Percentiles rank a stretch among this genome's conserved stretches.
Evolutionary conservation across 2,113 vertebrate genomes (phyloP).

Genomic region (Gavialis gangeticus): DNA sequence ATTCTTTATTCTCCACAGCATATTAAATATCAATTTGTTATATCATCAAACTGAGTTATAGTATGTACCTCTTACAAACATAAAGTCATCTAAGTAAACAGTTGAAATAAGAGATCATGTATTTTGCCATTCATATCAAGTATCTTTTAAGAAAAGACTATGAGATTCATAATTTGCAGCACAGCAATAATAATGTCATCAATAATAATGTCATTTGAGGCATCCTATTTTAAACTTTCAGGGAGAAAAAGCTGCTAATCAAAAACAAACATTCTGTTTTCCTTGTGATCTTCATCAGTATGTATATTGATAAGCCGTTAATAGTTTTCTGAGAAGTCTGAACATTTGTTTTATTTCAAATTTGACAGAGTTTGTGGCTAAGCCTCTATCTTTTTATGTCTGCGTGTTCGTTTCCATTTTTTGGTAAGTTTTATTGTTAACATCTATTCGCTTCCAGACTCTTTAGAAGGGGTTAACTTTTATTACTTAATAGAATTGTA

Average conservation of each 20-base stretch:
- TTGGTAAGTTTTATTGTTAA: background rate
- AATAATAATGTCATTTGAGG: background rate
- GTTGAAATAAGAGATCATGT: background rate
- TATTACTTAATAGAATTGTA: background rate
- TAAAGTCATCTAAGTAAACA: background rate
- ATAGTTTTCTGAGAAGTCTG: background rate
- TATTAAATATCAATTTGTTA: constrained; percentile 9
- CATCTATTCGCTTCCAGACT: background rate
- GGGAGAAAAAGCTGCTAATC: background rate
- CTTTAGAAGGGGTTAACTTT: background rate
- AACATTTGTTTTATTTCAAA: background rate
- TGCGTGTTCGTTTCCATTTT: background rate
- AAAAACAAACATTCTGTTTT: too few relatives aligned
- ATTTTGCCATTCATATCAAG: background rate
- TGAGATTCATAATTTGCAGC: constrained; percentile 14
- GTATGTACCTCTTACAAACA: background rate
- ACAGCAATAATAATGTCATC: background rate
- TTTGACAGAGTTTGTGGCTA: background rate
- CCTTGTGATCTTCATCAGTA: background rate
- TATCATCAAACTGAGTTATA: background rate
- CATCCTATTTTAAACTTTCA: background rate
- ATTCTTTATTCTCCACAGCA: background rate
- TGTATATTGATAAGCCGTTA: background rate
- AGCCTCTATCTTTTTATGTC: background rate
- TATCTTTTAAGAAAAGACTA: background rate